Evolutionary conservation across 2,797 vertebrate species (phyloP).

Genomic region (Scyliorhinus canicula): DNA sequence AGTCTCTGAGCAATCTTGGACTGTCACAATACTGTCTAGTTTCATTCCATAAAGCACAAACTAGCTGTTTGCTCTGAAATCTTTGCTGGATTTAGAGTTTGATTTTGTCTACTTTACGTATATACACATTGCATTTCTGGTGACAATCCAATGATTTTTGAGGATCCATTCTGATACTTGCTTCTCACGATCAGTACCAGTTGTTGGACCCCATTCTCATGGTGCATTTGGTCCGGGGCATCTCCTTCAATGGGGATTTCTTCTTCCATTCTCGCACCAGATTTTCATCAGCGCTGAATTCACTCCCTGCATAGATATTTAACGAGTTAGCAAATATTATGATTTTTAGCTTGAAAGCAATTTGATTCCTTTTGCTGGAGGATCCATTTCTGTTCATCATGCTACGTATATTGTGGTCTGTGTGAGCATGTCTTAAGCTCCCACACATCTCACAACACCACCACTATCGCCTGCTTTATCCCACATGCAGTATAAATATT

Average conservation of each 20-base stretch:
- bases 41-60: too few species aligned
- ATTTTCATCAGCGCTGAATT: not conserved
- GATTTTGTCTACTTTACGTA: too few species aligned
- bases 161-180: not conserved
- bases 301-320: not conserved
- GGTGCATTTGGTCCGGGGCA: not conserved
- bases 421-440: not conserved
- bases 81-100: too few species aligned
- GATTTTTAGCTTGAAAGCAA: not conserved
- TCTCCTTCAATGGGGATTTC: not conserved
- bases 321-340: not conserved
- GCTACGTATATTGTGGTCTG: not conserved
- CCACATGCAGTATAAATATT: too few species aligned
- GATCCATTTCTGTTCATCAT: not conserved
- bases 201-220: not conserved
- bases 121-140: too few species aligned
- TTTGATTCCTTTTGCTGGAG: not conserved
- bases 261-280: not conserved
- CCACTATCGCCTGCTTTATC: not conserved
- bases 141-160: not conserved
- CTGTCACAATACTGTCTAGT: too few species aligned
- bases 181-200: not conserved
- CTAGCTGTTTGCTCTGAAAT: too few species aligned
- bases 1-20: too few species aligned
- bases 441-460: not conserved